phyloP scores from a whole-genome alignment of 2,888 invertebrate genomes.

The Osmoderma eremita region DNA sequence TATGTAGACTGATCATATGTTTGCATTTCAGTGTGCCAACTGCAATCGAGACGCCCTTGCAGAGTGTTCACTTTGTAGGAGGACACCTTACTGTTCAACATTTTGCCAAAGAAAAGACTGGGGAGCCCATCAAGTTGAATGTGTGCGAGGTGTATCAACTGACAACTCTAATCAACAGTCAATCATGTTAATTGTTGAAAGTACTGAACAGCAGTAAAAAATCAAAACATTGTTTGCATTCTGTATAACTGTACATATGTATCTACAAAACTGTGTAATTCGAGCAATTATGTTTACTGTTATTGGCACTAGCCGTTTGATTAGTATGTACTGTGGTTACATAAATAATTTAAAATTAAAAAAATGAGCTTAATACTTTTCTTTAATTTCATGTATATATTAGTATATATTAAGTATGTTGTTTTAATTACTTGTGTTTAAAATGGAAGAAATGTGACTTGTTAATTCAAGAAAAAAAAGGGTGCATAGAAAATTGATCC shows the following conservation, averaged over 20 bases:
- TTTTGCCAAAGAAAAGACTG: constrained; percentile 93
- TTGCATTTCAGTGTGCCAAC: constrained; percentile 80
- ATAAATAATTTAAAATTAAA: constrained; percentile 24
- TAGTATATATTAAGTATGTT: constrained; percentile 11
- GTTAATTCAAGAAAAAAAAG: not conserved
- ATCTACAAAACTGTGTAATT: not conserved
- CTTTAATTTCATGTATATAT: constrained; percentile 10
- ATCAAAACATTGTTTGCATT: not conserved
- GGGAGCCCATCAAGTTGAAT: constrained; percentile 87
- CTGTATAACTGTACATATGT: not conserved
- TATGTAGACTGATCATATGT: not conserved
- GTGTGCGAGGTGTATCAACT: constrained; percentile 73
- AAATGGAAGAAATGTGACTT: not conserved
- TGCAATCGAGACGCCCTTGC: constrained; percentile 89
- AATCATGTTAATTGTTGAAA: constrained; percentile 88
- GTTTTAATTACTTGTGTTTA: constrained; percentile 6
- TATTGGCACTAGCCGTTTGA: constrained; percentile 7
- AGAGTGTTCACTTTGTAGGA: constrained; percentile 86
- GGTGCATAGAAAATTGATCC: constrained; percentile 10
- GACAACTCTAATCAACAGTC: constrained; percentile 73
- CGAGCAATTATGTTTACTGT: constrained; percentile 6
- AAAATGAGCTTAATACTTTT: constrained; percentile 21
- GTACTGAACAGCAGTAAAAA: constrained; percentile 69
- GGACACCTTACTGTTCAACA: constrained; percentile 89
- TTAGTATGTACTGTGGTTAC: constrained; percentile 26